Base-by-base conservation (phyloP, 2,797 vertebrate species). In the Kryptolebias ocellatus region DNA sequence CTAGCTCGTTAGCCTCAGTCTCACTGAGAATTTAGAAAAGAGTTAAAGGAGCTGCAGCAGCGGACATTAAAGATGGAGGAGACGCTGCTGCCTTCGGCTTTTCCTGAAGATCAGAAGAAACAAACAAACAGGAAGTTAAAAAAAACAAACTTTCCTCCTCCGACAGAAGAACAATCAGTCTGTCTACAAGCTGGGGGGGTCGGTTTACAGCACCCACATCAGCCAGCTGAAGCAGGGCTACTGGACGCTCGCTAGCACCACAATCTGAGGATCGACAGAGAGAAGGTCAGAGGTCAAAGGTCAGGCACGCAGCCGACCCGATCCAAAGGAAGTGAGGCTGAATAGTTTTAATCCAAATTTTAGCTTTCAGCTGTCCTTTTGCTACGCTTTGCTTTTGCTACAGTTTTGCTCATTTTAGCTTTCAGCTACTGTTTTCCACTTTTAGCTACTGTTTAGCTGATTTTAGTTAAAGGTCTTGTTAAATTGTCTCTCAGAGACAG, bases 221-320 rank as follows among this genome's bases (percentile, higher is more conserved):
- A 92, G 93, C 92, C 92, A 88, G 91, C 92, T 93, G 93, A 94
- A 65, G 95, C 95, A 85, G 95, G 95, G 95, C 95, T 92, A 95
- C 95, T 95, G 94, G 95, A 95, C 95, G 94, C 94, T 95, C 95
- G 91, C 94, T 97, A 97, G 96, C 96, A 98, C 96, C 96, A 96
- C 96, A 93, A 95, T 95, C 94, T 94, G 39, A 29, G 64, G 67
- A 68, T 57, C 34, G 55, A 65, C 68, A 66, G 66, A 57, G 78
- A 67, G 77, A 60, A 81, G 73, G 72, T 39, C 29, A 53, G 14
- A 70, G 60, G 58, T 57, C 52, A 61, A 56, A 70, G 69, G 57
- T 60, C 59, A 37, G 53, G 39, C 39, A 62, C 72, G 70, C 34
- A 2, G 60, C 4, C 37, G 10, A 39, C 8, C 37, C 37, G 37